Percentiles rank a stretch among this genome's conserved stretches.
phyloP scores from a whole-genome alignment of 2,888 invertebrate genomes.

The Mythimna vitellina region DNA sequence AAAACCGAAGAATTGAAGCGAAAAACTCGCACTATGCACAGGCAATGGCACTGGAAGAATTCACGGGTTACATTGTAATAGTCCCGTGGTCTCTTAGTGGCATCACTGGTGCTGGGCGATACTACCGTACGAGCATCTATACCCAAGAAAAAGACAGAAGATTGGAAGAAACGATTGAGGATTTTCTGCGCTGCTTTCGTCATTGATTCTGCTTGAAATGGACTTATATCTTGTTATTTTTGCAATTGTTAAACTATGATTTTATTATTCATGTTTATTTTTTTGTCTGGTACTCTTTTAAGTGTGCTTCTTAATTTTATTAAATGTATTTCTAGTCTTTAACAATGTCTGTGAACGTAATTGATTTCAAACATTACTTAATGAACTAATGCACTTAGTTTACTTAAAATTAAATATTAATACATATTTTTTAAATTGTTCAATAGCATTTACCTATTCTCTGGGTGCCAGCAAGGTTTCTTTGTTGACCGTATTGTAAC shows the following conservation, averaged over 20 bases:
- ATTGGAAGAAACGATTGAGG: not conserved
- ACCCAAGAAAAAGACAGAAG: constrained; percentile 9
- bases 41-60: constrained; percentile 97
- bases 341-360: too few species aligned
- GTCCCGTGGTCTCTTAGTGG: constrained; percentile 94
- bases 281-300: not conserved
- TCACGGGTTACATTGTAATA: constrained; percentile 93
- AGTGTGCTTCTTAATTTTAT: not conserved
- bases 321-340: too few species aligned
- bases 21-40: constrained; percentile 89
- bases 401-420: too few species aligned
- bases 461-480: not conserved
- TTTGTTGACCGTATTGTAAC: not conserved
- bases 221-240: not conserved
- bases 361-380: not conserved
- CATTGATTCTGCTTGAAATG: not conserved
- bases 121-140: constrained; percentile 67
- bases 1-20: constrained; percentile 50
- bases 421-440: not conserved
- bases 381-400: not conserved
- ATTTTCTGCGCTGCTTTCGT: too few species aligned
- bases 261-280: not conserved
- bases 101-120: constrained; percentile 91
- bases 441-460: not conserved
- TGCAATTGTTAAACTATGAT: not conserved